phyloP scores from a whole-genome alignment of 2,888 invertebrate genomes.

The Drosophila macrospina region DNA sequence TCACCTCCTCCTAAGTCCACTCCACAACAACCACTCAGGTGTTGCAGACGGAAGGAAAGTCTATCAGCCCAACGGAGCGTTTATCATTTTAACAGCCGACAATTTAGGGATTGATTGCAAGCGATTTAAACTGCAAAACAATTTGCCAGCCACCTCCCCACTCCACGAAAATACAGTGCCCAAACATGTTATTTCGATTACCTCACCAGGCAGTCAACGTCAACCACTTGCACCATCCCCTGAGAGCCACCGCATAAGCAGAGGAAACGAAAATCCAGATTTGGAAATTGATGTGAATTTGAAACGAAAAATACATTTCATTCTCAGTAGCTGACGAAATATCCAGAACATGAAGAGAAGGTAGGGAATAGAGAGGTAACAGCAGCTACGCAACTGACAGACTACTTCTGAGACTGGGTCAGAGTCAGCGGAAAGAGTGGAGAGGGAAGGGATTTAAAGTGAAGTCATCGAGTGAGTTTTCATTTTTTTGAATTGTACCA shows the following conservation, averaged over 20 bases:
- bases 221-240: constrained; percentile 1
- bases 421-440: background rate
- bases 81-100: constrained; percentile 74
- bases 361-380: constrained; percentile 10
- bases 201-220: constrained; percentile 9
- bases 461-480: constrained; percentile 17
- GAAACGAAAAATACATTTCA: constrained; percentile 45
- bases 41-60: constrained; percentile 29
- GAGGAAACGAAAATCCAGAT: constrained; percentile 38
- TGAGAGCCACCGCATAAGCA: constrained; percentile 1
- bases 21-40: constrained; percentile 18
- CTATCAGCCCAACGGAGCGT: constrained; percentile 46
- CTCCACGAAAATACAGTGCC: constrained; percentile 10
- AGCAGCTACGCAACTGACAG: constrained; percentile 17
- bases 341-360: constrained; percentile 3
- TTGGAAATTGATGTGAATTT: constrained; percentile 53
- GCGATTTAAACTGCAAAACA: constrained; percentile 67
- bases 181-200: constrained; percentile 38
- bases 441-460: constrained; percentile 34
- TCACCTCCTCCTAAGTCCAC: background rate
- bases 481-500: constrained; percentile 7
- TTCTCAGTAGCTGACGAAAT: constrained; percentile 38
- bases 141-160: constrained; percentile 44
- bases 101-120: constrained; percentile 70
- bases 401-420: background rate